Conservation (phyloP, 2,113 vertebrate genomes). For the Myiagra hebetior region DNA sequence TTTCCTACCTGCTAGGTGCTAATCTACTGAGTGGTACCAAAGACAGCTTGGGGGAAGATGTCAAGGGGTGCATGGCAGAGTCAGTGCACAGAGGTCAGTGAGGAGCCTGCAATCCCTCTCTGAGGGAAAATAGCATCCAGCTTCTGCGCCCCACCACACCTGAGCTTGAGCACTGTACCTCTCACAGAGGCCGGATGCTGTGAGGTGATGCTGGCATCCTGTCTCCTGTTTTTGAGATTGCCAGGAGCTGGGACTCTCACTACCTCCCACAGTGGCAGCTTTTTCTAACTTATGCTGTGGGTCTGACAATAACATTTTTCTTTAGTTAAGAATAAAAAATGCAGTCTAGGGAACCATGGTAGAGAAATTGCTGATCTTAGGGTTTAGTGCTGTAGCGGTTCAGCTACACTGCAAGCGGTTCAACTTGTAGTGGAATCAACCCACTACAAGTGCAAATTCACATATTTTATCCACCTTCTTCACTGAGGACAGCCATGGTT, state of each 20-base stretch:
- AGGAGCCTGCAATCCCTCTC: neutral
- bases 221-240: neutral
- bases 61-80: neutral
- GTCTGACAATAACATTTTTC: neutral
- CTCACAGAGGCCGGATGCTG: neutral
- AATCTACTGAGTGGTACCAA: fast-evolving
- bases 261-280: neutral
- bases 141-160: neutral
- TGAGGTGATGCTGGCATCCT: neutral
- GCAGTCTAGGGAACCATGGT: neutral
- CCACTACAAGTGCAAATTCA: neutral
- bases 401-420: too few species aligned
- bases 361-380: neutral
- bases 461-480: neutral
- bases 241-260: neutral
- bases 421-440: too few species aligned
- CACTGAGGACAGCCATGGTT: neutral
- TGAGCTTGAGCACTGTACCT: neutral
- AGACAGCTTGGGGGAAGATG: neutral
- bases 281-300: neutral
- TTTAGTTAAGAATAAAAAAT: neutral
- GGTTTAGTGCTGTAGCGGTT: neutral
- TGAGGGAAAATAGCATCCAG: neutral
- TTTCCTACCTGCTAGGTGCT: neutral
- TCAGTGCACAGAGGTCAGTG: fast-evolving